Evolutionary conservation across 1,140 invertebrate species (phyloP).

Genomic region (Rhizoglyphus robini): DNA sequence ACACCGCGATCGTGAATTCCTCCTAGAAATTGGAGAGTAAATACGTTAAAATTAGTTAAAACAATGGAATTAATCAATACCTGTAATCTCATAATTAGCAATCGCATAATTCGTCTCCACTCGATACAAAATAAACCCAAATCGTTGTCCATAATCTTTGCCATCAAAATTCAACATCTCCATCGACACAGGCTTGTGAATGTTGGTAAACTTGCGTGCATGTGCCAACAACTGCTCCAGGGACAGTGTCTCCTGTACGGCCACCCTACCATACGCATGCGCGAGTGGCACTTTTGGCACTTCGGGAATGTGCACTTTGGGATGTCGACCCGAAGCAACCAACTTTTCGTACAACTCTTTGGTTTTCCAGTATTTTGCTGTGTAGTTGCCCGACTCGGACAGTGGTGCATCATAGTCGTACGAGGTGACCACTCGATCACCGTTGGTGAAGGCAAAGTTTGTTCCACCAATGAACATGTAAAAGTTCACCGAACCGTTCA

Average conservation of each 20-base stretch:
- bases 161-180: background rate
- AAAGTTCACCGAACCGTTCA: constrained; percentile 31
- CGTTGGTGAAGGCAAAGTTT: constrained; percentile 24
- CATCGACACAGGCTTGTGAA: background rate
- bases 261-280: background rate
- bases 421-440: constrained; percentile 33
- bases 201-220: background rate
- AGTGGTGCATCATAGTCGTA: constrained; percentile 42
- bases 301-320: background rate
- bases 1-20: constrained; percentile 7
- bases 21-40: too few relatives aligned
- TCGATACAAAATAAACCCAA: constrained; percentile 15
- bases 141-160: constrained; percentile 4
- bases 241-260: background rate
- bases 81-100: background rate
- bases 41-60: too few relatives aligned
- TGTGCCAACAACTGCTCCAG: background rate
- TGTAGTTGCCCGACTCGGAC: constrained; percentile 39
- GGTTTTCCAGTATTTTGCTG: constrained; percentile 36
- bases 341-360: constrained; percentile 30
- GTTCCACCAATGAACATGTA: constrained; percentile 27
- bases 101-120: background rate
- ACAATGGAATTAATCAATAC: too few relatives aligned
- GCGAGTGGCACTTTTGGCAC: background rate
- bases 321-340: background rate